A percentile compares a stretch with the other conserved stretches of the same genome.
phyloP scores from a whole-genome alignment of 1,140 invertebrate species.

The Spodoptera litura region DNA sequence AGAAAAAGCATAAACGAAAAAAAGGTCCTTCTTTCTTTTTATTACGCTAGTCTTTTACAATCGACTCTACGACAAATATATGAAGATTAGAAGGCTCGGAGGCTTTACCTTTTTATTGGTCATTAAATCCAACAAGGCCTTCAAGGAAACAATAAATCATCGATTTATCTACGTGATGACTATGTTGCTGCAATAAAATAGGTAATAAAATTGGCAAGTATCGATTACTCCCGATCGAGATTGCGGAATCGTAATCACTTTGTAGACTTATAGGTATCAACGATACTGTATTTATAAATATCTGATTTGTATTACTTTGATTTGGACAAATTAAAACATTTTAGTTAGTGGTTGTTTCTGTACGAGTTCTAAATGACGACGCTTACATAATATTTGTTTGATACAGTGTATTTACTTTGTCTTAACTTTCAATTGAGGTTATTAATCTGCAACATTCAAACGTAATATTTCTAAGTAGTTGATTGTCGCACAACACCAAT shows the following conservation, averaged over 20 bases:
- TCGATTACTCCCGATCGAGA: slow-evolving; percentile 36
- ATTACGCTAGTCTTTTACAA: slow-evolving; percentile 49
- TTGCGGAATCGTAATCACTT: slow-evolving; percentile 32
- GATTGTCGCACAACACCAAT: slow-evolving; percentile 17
- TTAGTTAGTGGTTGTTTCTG: no score
- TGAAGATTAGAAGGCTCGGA: slow-evolving; percentile 11
- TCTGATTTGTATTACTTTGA: no score
- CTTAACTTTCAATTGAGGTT: slow-evolving; percentile 29
- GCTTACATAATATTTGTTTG: no score
- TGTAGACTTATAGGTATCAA: neutral
- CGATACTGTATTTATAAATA: no score
- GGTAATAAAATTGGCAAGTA: slow-evolving; percentile 46
- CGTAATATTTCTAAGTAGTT: neutral
- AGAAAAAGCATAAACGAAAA: slow-evolving; percentile 16
- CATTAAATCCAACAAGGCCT: slow-evolving; percentile 56
- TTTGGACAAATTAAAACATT: no score
- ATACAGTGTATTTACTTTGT: neutral
- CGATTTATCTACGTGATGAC: slow-evolving; percentile 56
- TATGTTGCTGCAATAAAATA: slow-evolving; percentile 52
- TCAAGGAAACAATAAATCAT: slow-evolving; percentile 58
- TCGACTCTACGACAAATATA: slow-evolving; percentile 29
- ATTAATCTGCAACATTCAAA: slow-evolving; percentile 5
- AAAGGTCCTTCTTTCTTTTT: slow-evolving; percentile 42
- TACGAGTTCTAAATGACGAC: no score
- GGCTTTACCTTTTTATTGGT: slow-evolving; percentile 54